Evolutionary conservation across 2,113 vertebrate genomes (phyloP), one percentile per base, ranked within the genome.

Genomic region (Oxyruncus cristatus): DNA sequence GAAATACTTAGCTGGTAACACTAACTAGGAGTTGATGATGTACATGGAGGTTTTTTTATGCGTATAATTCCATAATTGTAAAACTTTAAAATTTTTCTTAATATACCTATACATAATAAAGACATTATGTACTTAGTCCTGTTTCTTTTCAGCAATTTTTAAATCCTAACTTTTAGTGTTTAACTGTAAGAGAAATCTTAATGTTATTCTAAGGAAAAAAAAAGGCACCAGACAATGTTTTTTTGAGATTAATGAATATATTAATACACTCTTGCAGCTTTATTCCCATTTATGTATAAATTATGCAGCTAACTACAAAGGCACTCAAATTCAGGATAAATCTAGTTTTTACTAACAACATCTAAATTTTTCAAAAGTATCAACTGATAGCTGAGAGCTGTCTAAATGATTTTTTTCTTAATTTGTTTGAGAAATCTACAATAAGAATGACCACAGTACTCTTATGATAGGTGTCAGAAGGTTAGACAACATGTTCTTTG

Each of bases 201-300:
- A 74, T 89, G 80, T 8, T 91, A 30, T 84, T 89, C 73, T 91
- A 67, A 92, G 75, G 49, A 14, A 9, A 55, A 71, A 49, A 76
- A 82, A 50, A 63, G 9, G 8, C 16, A 63, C 9, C 23, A 89
- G 58, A 19, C 42, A 89, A 87, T 83, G 58, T 15, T 79, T 92
- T 93, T 93, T 58, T 72, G 46, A 79, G 52, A 89, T 78, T 88
- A 92, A 91, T 93, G 44, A 92, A 85, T 92, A 80, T 88, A 89
- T 93, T 87, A 91, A 91, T 91, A 80, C 3, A 73, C 5, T 94
- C 47, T 91, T 77, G 47, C 92, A 82, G 58, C 35, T 91, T 75
- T 93, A 84, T 88, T 95, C 62, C 44, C 44, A 88, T 66, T 85
- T 83, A 97, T 92, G 37, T 95, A 94, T 94, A 95, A 94, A 93